phyloP scores from a whole-genome alignment of 30 jellyfish, hydroid and myxozoan genomes.

The Clytia hemisphaerica region DNA sequence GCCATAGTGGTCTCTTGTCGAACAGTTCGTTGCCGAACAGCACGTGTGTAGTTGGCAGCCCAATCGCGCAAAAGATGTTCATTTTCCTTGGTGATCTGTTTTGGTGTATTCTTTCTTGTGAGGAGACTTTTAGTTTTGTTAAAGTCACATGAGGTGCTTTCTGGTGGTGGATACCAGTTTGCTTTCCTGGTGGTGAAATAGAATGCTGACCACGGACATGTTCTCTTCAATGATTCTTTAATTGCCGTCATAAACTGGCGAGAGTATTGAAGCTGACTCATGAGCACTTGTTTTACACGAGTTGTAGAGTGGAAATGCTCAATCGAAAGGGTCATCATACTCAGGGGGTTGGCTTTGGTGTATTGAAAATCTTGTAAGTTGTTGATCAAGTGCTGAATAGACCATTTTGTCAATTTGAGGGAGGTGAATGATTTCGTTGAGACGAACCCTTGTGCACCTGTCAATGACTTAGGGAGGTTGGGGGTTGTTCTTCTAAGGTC shows the following conservation, averaged over 20 bases:
- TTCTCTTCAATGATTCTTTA: conserved; percentile 22
- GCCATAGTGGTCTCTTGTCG: conserved; percentile 34
- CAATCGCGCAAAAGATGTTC: conserved; percentile 1
- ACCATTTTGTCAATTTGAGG: conserved; percentile 28
- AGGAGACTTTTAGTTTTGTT: no score
- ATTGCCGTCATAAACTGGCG: conserved; percentile 24
- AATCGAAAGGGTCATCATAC: conserved; percentile 19
- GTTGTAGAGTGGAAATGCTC: conserved; percentile 34
- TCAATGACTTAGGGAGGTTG: conserved; percentile 16
- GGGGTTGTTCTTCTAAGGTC: no score
- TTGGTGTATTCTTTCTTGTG: background rate
- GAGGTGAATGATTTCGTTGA: conserved; percentile 14
- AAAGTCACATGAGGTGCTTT: background rate
- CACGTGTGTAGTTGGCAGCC: conserved; percentile 5
- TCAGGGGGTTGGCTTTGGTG: conserved; percentile 27
- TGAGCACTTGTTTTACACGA: conserved; percentile 26
- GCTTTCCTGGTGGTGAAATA: conserved; percentile 25
- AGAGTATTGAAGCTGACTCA: conserved; percentile 23
- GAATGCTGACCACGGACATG: conserved; percentile 19
- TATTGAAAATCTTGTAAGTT: conserved; percentile 19
- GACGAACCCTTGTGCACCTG: conserved; percentile 36
- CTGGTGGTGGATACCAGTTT: conserved; percentile 12
- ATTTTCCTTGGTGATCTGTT: background rate
- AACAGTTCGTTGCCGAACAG: conserved; percentile 16
- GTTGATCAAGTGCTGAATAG: conserved; percentile 17